These are phyloP conservation scores for Sarotherodon lohbergeri DNA, from an alignment of 2,113 vertebrate species.

Conservation along the genomic window DNA sequence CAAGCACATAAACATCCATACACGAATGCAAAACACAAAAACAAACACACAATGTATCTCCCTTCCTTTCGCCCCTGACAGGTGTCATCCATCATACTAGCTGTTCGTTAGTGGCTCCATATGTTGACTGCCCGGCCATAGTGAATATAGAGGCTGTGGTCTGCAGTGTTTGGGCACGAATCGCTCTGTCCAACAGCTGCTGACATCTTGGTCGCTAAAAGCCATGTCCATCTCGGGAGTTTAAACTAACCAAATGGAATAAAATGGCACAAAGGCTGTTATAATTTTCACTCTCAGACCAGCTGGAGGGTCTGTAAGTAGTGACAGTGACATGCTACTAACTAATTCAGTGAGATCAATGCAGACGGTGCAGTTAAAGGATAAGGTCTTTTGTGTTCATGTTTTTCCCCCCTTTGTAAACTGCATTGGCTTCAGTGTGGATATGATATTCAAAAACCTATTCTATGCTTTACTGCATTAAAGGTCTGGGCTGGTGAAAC, in stretches of 20 bases:
- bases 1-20: background rate
- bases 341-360: conserved; percentile 7
- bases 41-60: background rate
- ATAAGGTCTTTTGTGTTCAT: background rate
- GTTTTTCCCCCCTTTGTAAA: background rate
- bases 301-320: conserved; percentile 28
- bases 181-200: conserved; percentile 43
- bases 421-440: background rate
- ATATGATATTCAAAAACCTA: background rate
- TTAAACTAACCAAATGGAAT: background rate
- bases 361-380: background rate
- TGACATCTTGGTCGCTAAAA: conserved; percentile 43
- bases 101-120: conserved; percentile 65
- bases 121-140: conserved; percentile 55
- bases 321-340: background rate
- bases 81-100: conserved; percentile 70
- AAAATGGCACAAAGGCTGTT: background rate
- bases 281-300: conserved; percentile 1
- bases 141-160: conserved; percentile 27
- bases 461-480: background rate
- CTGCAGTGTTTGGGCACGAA: conserved; percentile 1
- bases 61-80: conserved; percentile 49
- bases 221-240: conserved; percentile 3
- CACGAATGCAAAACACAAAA: background rate
- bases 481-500: background rate